These are phyloP conservation scores for Cuniculus paca DNA, from an alignment of 2,797 vertebrate genomes.

Conservation along the genomic window DNA sequence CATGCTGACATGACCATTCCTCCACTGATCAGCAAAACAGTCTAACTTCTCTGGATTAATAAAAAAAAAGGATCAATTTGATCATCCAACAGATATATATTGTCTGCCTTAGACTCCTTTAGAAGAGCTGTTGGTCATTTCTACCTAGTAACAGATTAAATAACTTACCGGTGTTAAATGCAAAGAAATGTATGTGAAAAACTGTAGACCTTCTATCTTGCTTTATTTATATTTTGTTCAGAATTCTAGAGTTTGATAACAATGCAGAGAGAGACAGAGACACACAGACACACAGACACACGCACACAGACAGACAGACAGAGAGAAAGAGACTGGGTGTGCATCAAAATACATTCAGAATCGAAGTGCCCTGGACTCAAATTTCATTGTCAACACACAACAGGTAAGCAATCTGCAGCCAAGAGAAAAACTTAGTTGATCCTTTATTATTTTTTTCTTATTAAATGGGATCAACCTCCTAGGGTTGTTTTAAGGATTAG, in stretches of 20 bases:
- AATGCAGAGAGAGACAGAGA: background rate
- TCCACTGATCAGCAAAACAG: background rate
- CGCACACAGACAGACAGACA: too few relatives aligned
- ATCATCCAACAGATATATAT: background rate
- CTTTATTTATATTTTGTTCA: conserved; percentile 64
- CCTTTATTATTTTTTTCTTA: background rate
- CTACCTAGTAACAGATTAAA: background rate
- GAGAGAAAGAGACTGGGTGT: background rate
- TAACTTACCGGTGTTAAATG: background rate
- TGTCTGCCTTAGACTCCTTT: background rate
- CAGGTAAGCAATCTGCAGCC: background rate
- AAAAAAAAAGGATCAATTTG: background rate
- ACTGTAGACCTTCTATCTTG: background rate
- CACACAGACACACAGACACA: background rate
- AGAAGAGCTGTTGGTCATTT: background rate
- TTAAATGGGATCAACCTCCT: background rate
- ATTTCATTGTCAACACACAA: background rate
- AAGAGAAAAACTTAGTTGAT: background rate
- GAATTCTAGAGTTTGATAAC: conserved; percentile 1
- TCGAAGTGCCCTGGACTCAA: conserved; percentile 1
- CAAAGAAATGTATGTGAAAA: conserved; percentile 23
- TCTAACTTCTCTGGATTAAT: background rate
- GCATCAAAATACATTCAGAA: background rate
- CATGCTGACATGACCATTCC: background rate
- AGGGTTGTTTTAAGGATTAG: background rate